Conservation (phyloP, 2,797 vertebrate genomes). For the Chelon labrosus region DNA sequence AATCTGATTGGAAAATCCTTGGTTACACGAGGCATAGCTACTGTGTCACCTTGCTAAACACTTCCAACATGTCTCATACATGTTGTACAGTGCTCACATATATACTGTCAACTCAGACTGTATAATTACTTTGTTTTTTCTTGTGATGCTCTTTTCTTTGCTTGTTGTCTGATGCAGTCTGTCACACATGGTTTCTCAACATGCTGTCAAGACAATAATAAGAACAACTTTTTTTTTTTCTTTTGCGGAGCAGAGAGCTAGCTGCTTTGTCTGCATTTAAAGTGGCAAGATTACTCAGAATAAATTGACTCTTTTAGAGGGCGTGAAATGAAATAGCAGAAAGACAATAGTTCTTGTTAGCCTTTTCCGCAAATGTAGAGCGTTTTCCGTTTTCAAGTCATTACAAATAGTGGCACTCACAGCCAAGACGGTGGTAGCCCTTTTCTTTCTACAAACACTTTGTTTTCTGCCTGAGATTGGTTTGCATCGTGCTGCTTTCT, state of each 20-base stretch:
- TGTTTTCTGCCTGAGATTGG: not conserved
- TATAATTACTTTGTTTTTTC: conserved; percentile 21
- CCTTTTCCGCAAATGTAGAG: not conserved
- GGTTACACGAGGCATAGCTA: too few relatives aligned
- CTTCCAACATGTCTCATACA: not conserved
- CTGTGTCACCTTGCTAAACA: not conserved
- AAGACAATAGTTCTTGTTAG: not conserved
- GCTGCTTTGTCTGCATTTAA: conserved; percentile 4
- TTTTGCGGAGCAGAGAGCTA: not conserved
- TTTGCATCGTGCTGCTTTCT: not conserved
- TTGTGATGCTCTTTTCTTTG: not conserved
- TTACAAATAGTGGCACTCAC: too few relatives aligned
- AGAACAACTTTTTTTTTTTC: not conserved
- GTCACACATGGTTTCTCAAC: conserved; percentile 23
- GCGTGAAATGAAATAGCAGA: not conserved
- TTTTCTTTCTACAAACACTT: not conserved
- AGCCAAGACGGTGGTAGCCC: not conserved
- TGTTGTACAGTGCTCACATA: not conserved
- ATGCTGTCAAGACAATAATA: conserved; percentile 30
- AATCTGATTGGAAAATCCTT: too few relatives aligned
- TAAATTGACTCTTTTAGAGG: not conserved
- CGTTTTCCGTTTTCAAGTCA: not conserved
- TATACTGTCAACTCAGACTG: too few relatives aligned
- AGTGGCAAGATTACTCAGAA: conserved; percentile 24
- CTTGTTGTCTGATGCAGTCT: conserved; percentile 8